Evolutionary conservation across 2,113 vertebrate genomes (phyloP).

Genomic region (Psilopogon haemacephalus): DNA sequence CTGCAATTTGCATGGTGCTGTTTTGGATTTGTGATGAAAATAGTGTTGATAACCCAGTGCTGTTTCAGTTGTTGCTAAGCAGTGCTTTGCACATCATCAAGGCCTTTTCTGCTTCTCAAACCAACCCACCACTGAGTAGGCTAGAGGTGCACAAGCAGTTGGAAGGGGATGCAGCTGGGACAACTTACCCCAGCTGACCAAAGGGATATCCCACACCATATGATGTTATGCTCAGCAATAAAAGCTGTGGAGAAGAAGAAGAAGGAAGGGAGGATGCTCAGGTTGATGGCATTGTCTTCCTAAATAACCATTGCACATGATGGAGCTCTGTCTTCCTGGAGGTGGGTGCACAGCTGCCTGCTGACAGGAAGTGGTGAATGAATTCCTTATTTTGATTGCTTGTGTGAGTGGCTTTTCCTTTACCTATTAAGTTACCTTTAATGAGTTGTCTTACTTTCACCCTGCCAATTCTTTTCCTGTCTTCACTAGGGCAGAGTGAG

Average conservation of each 20-base stretch:
- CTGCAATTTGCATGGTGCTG: not conserved
- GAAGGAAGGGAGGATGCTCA: fast-evolving
- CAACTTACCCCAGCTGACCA: not conserved
- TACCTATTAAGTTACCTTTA: not conserved
- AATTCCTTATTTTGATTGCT: not conserved
- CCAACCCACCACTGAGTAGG: fast-evolving
- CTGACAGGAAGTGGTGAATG: fast-evolving
- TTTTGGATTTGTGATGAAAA: not conserved
- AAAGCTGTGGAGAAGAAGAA: not conserved
- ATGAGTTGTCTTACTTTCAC: not conserved
- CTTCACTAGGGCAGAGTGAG: not conserved
- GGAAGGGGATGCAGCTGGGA: not conserved
- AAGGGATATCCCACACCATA: not conserved
- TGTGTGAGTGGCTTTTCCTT: fast-evolving
- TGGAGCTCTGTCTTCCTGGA: not conserved
- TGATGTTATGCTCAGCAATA: not conserved
- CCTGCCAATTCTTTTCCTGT: not conserved
- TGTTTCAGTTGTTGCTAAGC: not conserved
- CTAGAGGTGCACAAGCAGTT: not conserved
- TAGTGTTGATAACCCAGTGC: not conserved
- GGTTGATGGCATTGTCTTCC: not conserved
- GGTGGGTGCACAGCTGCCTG: not conserved
- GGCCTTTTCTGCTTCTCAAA: not conserved
- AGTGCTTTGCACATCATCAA: not conserved
- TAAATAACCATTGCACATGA: fast-evolving